Evolutionary conservation across 2,797 vertebrate species (phyloP).

Genomic region (Gymnothorax reevesii): DNA sequence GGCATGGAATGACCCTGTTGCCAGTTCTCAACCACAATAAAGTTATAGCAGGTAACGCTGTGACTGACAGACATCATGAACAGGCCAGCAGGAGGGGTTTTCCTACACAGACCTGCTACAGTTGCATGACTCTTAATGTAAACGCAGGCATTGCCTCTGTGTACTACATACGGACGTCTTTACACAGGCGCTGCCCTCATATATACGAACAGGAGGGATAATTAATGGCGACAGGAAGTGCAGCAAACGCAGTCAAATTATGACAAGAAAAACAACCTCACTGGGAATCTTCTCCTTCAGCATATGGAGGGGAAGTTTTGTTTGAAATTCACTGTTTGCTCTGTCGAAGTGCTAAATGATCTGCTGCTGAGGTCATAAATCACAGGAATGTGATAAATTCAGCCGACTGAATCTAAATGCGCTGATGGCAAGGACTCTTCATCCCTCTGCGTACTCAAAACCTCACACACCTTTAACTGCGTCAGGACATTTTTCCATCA

Average conservation of each 20-base stretch:
- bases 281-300: not conserved
- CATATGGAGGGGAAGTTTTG: not conserved
- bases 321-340: not conserved
- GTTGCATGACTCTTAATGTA: not conserved
- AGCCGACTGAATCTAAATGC: not conserved
- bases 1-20: too few relatives aligned
- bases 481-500: constrained; percentile 8
- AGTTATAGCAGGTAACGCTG: not conserved
- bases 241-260: not conserved
- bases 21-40: too few relatives aligned
- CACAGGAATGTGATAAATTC: constrained; percentile 8
- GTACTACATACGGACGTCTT: not conserved
- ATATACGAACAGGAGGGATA: not conserved
- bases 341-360: not conserved
- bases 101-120: not conserved
- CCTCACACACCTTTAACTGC: not conserved
- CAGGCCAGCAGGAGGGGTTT: not conserved
- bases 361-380: not conserved
- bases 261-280: not conserved
- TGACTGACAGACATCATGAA: not conserved
- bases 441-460: not conserved
- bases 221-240: not conserved
- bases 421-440: not conserved
- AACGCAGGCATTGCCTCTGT: too few relatives aligned
- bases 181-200: not conserved